These are phyloP conservation scores for Andinoacara biseriatus DNA, from an alignment of 2,113 vertebrate genomes.

Conservation along the genomic window DNA sequence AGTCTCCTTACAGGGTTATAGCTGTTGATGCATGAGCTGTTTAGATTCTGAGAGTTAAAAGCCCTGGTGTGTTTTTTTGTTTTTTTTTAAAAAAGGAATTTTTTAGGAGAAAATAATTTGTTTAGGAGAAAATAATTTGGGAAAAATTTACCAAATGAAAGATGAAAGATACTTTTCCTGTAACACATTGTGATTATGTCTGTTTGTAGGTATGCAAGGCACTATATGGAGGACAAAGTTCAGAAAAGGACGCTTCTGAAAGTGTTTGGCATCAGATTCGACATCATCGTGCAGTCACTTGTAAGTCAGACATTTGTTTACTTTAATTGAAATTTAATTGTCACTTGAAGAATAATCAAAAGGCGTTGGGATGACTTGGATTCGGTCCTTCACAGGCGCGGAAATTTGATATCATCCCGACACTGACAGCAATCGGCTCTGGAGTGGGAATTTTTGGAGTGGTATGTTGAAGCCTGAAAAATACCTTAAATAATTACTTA, in stretches of 20 bases:
- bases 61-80: no score
- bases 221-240: constrained; percentile 82
- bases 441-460: constrained; percentile 98
- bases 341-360: not conserved
- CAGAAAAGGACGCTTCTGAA: constrained; percentile 89
- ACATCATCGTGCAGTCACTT: constrained; percentile 91
- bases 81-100: no score
- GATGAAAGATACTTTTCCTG: not conserved
- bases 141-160: not conserved
- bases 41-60: no score
- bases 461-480: constrained; percentile 79
- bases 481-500: not conserved
- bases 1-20: not conserved
- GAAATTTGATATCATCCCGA: constrained; percentile 97
- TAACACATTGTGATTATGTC: not conserved
- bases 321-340: not conserved
- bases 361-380: rapidly evolving
- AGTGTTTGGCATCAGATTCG: constrained; percentile 92
- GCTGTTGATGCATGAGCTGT: not conserved
- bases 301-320: constrained; percentile 65
- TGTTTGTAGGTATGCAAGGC: constrained; percentile 84
- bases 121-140: not conserved
- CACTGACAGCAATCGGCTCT: constrained; percentile 94
- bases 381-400: constrained; percentile 82
- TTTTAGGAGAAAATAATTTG: not conserved